A percentile compares a stretch with the other conserved stretches of the same genome.
phyloP scores from a whole-genome alignment of 1,140 invertebrate species.

The Drosophila neocordata region DNA sequence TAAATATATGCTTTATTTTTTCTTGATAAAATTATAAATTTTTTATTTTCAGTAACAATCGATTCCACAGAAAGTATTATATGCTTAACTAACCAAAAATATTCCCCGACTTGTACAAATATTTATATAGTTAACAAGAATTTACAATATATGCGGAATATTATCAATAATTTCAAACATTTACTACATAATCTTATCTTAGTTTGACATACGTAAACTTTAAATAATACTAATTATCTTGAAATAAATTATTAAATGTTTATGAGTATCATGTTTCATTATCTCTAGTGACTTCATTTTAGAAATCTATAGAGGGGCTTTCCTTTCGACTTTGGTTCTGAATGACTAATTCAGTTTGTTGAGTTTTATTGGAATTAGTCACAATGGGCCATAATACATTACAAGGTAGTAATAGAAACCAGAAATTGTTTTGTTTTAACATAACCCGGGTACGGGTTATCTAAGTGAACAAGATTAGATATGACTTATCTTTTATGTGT shows the following conservation, averaged over 20 bases:
- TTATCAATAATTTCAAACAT: neutral
- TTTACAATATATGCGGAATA: neutral
- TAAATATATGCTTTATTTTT: no score
- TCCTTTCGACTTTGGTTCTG: neutral
- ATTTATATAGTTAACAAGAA: constrained; percentile 7
- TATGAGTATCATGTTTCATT: neutral
- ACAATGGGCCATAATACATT: constrained; percentile 31
- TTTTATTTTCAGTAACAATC: neutral
- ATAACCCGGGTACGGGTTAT: neutral
- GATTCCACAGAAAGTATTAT: neutral
- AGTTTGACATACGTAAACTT: neutral
- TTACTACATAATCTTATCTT: constrained; percentile 1
- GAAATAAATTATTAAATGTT: neutral
- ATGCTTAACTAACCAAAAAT: neutral
- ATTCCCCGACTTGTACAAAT: neutral
- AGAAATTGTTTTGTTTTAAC: constrained; percentile 21
- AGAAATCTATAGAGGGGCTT: neutral
- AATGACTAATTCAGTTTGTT: constrained; percentile 6
- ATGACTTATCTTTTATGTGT: constrained; percentile 33
- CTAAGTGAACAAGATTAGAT: constrained; percentile 44
- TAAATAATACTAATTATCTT: neutral
- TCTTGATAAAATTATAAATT: neutral
- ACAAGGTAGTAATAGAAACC: constrained; percentile 18
- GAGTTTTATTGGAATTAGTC: constrained; percentile 1
- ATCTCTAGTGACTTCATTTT: constrained; percentile 3